phyloP scores from a whole-genome alignment of 2,113 vertebrate species.

The Theristicus caerulescens region DNA sequence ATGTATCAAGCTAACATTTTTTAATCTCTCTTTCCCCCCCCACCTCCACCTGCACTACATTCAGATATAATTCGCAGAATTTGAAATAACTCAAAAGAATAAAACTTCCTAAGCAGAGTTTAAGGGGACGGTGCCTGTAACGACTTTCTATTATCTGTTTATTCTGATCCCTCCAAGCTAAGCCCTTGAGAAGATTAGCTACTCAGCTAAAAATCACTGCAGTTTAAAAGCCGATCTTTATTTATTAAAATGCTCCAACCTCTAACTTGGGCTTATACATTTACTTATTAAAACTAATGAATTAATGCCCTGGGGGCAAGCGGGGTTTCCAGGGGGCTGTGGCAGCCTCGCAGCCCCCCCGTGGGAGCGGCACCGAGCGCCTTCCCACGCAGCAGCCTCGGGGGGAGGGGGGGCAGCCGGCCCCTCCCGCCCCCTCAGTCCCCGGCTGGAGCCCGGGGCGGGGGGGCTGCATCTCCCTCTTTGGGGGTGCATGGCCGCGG shows the following conservation, averaged over 20 bases:
- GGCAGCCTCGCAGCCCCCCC: not conserved
- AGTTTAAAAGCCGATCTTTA: not conserved
- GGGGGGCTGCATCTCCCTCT: not conserved
- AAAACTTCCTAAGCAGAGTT: not conserved
- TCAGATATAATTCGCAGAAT: not conserved
- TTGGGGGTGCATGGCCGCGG: not conserved
- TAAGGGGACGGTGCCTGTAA: not conserved
- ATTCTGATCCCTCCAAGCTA: not conserved
- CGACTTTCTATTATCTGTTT: not conserved
- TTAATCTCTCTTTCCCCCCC: not conserved
- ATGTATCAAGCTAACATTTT: not conserved
- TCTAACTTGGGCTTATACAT: not conserved
- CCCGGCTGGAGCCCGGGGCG: not conserved
- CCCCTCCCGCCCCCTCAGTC: too few species aligned
- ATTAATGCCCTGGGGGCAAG: not conserved
- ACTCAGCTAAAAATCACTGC: slow-evolving; percentile 1
- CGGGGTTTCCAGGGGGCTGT: not conserved
- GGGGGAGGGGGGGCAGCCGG: too few species aligned
- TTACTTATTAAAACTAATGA: not conserved
- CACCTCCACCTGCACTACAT: rapidly evolving
- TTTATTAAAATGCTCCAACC: not conserved
- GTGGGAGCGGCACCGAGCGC: not conserved
- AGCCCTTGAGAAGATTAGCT: slow-evolving; percentile 32
- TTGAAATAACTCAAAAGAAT: not conserved
- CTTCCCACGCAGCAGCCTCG: not conserved